phyloP scores from a whole-genome alignment of 2,113 vertebrate genomes.

The Martes martes region DNA sequence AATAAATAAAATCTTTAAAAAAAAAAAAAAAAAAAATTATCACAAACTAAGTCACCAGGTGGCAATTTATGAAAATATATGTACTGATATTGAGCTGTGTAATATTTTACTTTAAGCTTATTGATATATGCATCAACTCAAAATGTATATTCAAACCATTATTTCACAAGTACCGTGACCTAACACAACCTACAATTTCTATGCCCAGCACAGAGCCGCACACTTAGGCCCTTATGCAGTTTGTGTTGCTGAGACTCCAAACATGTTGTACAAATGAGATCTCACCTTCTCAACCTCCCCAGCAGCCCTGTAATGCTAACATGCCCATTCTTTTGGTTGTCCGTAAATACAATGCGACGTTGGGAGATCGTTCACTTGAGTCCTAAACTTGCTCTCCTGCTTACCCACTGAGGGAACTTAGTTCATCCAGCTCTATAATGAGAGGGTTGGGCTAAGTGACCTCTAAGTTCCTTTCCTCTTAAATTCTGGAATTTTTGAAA shows the following conservation, averaged over 20 bases:
- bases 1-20: too few species aligned
- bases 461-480: neutral
- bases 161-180: neutral
- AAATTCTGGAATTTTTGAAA: neutral
- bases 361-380: neutral
- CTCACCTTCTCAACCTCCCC: neutral
- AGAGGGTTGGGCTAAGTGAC: neutral
- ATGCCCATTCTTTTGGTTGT: neutral
- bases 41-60: neutral
- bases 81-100: neutral
- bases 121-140: neutral
- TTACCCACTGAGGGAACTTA: neutral
- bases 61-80: neutral
- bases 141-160: neutral
- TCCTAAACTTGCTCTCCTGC: neutral
- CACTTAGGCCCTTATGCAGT: neutral
- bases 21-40: too few species aligned
- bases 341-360: neutral
- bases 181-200: neutral
- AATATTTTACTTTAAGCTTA: neutral
- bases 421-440: neutral
- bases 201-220: neutral
- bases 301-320: neutral
- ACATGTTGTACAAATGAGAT: neutral
- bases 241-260: neutral